Base-by-base conservation (phyloP, 2,888 invertebrate genomes). In the Lasioglossum figueresi region DNA sequence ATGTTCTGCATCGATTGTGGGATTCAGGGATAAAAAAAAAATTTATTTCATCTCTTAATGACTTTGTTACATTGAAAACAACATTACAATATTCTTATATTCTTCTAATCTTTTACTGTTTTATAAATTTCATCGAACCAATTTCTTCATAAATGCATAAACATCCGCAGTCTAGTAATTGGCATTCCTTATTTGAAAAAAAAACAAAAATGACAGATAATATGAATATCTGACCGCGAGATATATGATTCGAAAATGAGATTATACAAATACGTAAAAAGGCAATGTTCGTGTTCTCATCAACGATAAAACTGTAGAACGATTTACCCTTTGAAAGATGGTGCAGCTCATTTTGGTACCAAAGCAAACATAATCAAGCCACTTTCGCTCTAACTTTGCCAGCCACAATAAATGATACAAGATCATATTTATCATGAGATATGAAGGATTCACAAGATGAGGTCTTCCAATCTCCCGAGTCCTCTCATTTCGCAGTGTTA, bases 341-440 rank as follows among this genome's bases (percentile, higher is more conserved):
- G 43, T 37, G 77, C 83, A 84, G 84, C 88, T 90, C 90, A 90
- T 90, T 90, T 88, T 81, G 82, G 78, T 85, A 86, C 63, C 70
- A 82, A 86, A 85, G 88, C 84, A 90, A 90, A 90, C 86, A 84
- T 89, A 90, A 90, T 90, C 88, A 90, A 86, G 85, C 78, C 80
- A 83, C 86, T 85, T 76, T 82, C 66, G 73, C 71, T 73, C 40
- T 66, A 80, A 76, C 86, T 88, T 88, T 85, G 82, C 88, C 79
- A 76, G 74, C 88, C 85, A 88, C 90, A 89, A 90, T 90, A 90
- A 90, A 91, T 89, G 89, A 89, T 88, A 88, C 88, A 88, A 87
- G 87, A 83, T 84, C 85, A 87, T 91, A 89, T 91, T 90, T 91
- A 89, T 89, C 88, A 63, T 80, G 63, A 91, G 88, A 91, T 90